These are phyloP conservation scores for Chymomyza caudatula DNA, from an alignment of 2,888 invertebrate genomes.

Conservation along the genomic window DNA sequence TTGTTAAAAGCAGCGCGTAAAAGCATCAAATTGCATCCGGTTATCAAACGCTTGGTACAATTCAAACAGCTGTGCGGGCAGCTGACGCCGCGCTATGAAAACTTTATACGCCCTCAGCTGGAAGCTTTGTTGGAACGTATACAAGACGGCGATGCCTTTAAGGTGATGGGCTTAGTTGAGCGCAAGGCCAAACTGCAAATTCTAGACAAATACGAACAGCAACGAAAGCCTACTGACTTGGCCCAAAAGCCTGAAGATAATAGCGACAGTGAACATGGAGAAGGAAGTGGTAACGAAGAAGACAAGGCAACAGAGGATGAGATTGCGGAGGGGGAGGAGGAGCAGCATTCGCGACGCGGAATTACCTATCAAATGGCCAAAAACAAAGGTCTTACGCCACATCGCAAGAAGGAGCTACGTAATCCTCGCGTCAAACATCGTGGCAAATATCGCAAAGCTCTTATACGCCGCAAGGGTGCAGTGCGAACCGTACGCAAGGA, in stretches of 20 bases:
- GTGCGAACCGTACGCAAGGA: conserved; percentile 91
- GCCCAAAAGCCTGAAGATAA: conserved; percentile 63
- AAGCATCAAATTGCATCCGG: conserved; percentile 90
- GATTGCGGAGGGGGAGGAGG: conserved; percentile 77
- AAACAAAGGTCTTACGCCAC: conserved; percentile 95
- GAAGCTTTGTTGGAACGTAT: conserved; percentile 81
- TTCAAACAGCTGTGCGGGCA: conserved; percentile 87
- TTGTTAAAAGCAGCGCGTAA: conserved; percentile 87
- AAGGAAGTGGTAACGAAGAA: conserved; percentile 79
- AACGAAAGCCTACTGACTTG: conserved; percentile 30
- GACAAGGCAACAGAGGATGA: conserved; percentile 79
- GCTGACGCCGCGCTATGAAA: conserved; percentile 84
- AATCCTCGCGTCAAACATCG: conserved; percentile 98
- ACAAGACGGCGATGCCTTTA: conserved; percentile 75
- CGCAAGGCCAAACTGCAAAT: conserved; percentile 53
- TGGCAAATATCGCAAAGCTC: conserved; percentile 93
- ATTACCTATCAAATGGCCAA: conserved; percentile 97
- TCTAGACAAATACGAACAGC: conserved; percentile 44
- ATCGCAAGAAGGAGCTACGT: conserved; percentile 92
- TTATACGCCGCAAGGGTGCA: conserved; percentile 95
- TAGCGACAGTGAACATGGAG: conserved; percentile 76
- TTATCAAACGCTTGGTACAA: conserved; percentile 89
- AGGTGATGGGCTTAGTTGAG: conserved; percentile 51
- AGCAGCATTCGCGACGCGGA: conserved; percentile 82
- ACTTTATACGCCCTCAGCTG: conserved; percentile 84